Evolutionary conservation across 2,888 invertebrate species (phyloP), one percentile per base, ranked within the genome.

Genomic region (Sicus ferrugineus): DNA sequence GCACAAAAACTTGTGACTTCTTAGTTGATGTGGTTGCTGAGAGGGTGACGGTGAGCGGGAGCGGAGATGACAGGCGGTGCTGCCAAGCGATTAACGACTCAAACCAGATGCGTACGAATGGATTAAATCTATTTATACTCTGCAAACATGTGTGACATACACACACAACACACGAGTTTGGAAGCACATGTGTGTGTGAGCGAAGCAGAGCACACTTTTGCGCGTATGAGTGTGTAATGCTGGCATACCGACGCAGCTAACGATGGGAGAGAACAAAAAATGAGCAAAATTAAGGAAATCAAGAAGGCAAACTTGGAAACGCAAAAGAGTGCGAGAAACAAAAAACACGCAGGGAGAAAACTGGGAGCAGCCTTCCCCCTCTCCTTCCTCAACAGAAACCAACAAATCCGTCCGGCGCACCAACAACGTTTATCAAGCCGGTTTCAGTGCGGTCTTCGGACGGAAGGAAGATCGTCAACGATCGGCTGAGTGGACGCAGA

Each of bases 271-370:
- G n/a, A 48, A 30, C 26, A 23, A 21, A 64, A 42, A 28, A 56
- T n/a, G 14, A 21, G 31, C 31, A 65, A 16, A 34, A n/a, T 6
- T 1, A 31, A 3, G 11, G 3, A 38, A n/a, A 42, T 28, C 42
- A 54, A 42, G n/a, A 66, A 7, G 11, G 38, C 7, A 26, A 19
- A 23, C 6, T 46, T 26, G 30, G 34, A 59, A 52, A 64, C 59
- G n/a, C 31, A 64, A 42, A 58, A 42, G 19, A 34, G 61, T 46
- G 2, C 7, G 14, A 63, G 0, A 21, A 48, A 50, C 7, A 30
- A 31, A 21, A 21, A 61, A 48, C 30, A 59, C 67, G 59, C 67
- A 67, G 59, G 67, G 67, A 59, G 59, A 67, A 59, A 16, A 28
- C 46, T 46, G 66, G 3, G 42, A 28, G 34, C 21, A n/a, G 6